A percentile compares a stretch with the other conserved stretches of the same genome.
These are phyloP conservation scores for Eleutherodactylus coqui DNA, from an alignment of 2,797 vertebrate genomes.

Conservation along the genomic window DNA sequence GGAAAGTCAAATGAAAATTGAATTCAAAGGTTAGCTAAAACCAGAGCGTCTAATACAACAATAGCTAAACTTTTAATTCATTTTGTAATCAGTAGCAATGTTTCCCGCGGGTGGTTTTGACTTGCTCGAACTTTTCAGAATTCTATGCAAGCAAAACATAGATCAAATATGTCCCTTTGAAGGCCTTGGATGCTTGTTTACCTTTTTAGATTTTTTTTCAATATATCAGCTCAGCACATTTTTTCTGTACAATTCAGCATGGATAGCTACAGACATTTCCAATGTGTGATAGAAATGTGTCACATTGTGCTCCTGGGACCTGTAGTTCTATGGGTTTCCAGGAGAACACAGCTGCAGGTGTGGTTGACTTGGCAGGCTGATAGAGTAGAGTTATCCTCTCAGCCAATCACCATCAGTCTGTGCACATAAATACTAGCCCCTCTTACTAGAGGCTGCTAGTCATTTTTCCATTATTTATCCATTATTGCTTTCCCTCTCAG, in stretches of 20 bases:
- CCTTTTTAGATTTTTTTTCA: not conserved
- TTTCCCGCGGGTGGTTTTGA: slow-evolving; percentile 35
- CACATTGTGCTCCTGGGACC: too few species aligned
- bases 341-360: too few species aligned
- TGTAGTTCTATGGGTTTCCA: too few species aligned
- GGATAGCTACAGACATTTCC: not conserved
- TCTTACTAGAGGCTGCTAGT: too few species aligned
- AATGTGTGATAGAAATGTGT: too few species aligned
- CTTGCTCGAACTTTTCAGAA: slow-evolving; percentile 34
- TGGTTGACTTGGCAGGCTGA: too few species aligned
- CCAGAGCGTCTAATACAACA: slow-evolving; percentile 54
- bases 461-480: too few species aligned
- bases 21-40: slow-evolving; percentile 54
- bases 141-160: slow-evolving; percentile 18
- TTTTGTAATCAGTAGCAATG: slow-evolving; percentile 19
- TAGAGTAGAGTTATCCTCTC: too few species aligned
- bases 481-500: too few species aligned
- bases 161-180: slow-evolving; percentile 1
- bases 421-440: too few species aligned
- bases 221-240: not conserved
- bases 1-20: slow-evolving; percentile 3
- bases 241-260: not conserved
- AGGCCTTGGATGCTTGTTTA: not conserved
- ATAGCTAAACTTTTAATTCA: slow-evolving; percentile 39
- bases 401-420: too few species aligned